phyloP scores from a whole-genome alignment of 2,113 vertebrate species.

The Mus spicilegus region DNA sequence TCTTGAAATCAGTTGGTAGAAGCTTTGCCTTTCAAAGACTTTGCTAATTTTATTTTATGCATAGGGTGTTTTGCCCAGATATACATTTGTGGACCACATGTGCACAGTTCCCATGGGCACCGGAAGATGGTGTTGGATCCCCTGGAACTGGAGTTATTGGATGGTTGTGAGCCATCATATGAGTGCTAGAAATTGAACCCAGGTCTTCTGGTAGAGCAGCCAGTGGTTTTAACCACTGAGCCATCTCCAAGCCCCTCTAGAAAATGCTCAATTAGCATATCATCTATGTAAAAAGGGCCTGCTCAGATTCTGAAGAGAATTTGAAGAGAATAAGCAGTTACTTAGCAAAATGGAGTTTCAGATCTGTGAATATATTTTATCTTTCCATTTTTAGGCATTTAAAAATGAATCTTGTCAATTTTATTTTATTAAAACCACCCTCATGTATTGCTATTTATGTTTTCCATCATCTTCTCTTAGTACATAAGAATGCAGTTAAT shows the following conservation, averaged over 20 bases:
- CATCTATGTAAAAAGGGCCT: background rate
- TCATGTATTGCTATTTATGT: background rate
- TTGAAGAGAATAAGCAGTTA: background rate
- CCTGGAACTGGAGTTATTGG: background rate
- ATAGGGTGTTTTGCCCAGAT: background rate
- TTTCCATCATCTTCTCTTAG: background rate
- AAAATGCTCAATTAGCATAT: constrained; percentile 18
- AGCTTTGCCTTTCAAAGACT: background rate
- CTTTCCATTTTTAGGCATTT: background rate
- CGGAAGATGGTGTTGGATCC: background rate
- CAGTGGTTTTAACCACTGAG: background rate
- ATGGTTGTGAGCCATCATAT: background rate
- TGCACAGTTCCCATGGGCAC: background rate
- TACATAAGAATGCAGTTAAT: background rate
- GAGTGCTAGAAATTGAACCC: background rate
- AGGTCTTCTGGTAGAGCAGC: background rate
- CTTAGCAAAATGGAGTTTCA: constrained; percentile 1
- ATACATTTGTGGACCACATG: background rate
- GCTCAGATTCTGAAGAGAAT: background rate
- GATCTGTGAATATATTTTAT: background rate
- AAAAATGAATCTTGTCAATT: background rate
- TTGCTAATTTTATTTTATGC: background rate
- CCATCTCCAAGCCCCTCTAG: background rate
- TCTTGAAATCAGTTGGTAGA: background rate
- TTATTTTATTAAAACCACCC: background rate